Evolutionary conservation across 2,888 invertebrate species (phyloP), one percentile per base, ranked within the genome.

Genomic region (Pinctada fucata): DNA sequence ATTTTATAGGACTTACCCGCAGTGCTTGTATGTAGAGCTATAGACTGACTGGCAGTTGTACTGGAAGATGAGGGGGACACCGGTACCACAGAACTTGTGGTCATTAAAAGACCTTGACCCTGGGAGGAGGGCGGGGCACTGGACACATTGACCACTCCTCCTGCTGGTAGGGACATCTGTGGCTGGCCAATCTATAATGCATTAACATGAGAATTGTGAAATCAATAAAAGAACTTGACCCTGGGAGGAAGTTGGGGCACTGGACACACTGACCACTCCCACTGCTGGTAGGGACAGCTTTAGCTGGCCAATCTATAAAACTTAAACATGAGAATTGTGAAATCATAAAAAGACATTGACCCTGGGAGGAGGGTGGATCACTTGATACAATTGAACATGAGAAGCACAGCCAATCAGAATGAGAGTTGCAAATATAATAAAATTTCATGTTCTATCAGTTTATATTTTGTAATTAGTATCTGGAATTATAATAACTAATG

Each of bases 41-140:
- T 65, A 51, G 74, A 66, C 48, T 63, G 48, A 0, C 66, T 66
- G n/a, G 74, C 74, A 3, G 66, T 74, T 8, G 50, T 66, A 66
- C 74, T 74, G 8, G 51, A 64, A 47, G 74, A 48, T 3, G 78
- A 72, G 10, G 78, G 73, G 47, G 70, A 68, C 48, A 73, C 70
- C 10, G 76, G 73, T 45, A 76, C 70, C 31, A 72, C 74, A 65
- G 81, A 81, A 68, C 72, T 77, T 58, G 81, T 79, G 51, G 79
- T 81, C 81, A 81, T 81, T 58, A 81, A 68, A n/a, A 81, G 66
- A 16, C 78, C 80, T 47, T 69, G 65, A 10, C 63, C 49, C 64
- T 78, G 78, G 31, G 50, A 72, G 64, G 49, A 52, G 48, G 71
- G 67, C 48, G 70, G 71, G 71, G 69, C 52, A 66, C 77, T 72